phyloP scores from a whole-genome alignment of 2,113 vertebrate species.

The Rhipidura dahli region DNA sequence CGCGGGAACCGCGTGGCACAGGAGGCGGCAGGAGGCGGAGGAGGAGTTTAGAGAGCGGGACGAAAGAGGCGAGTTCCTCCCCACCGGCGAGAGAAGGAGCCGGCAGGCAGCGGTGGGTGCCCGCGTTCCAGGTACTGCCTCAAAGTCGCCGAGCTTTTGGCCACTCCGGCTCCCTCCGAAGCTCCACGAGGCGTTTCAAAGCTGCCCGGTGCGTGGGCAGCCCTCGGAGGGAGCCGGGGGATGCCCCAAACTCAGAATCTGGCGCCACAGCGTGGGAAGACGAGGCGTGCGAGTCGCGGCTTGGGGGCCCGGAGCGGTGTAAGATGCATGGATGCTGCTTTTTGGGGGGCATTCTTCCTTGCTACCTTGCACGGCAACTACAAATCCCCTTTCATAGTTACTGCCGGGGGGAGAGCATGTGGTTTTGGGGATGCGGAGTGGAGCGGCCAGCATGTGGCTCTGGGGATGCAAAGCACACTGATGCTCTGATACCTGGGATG shows the following conservation, averaged over 20 bases:
- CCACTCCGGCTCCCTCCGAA: no score
- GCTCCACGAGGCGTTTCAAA: neutral
- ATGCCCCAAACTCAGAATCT: neutral
- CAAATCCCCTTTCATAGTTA: neutral
- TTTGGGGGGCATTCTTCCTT: neutral
- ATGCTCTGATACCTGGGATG: neutral
- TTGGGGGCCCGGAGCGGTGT: rapidly evolving
- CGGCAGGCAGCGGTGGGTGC: neutral
- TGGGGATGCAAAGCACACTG: neutral
- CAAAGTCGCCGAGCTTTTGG: neutral
- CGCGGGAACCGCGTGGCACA: neutral
- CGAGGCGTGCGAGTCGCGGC: no score
- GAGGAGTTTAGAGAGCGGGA: neutral
- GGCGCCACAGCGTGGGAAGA: neutral
- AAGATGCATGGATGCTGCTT: neutral
- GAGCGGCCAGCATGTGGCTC: neutral
- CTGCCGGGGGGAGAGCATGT: neutral
- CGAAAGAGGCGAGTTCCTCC: neutral
- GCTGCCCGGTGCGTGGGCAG: neutral
- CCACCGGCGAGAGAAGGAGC: neutral
- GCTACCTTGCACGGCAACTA: neutral
- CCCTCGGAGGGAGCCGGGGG: neutral
- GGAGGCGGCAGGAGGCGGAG: neutral
- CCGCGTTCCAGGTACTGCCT: neutral
- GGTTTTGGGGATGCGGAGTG: neutral